These are phyloP conservation scores for Pristis pectinata DNA, from an alignment of 2,797 vertebrate genomes.

Conservation along the genomic window DNA sequence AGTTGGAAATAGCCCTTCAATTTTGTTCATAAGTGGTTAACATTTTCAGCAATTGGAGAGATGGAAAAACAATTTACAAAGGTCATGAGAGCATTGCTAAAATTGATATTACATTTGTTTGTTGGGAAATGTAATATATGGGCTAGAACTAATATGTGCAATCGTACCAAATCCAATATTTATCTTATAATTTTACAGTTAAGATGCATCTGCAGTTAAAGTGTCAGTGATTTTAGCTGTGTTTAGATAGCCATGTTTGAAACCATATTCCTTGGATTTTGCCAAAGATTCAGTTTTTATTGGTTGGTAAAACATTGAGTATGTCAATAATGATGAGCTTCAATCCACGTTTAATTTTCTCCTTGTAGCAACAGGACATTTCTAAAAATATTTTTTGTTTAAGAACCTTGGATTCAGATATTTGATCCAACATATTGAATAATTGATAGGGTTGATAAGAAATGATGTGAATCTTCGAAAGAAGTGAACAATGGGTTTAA, in stretches of 20 bases:
- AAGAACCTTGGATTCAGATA: background rate
- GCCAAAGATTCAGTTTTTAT: background rate
- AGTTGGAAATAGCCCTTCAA: background rate
- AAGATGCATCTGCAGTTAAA: constrained; percentile 1
- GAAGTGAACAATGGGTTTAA: background rate
- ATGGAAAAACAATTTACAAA: background rate
- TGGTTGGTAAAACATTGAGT: background rate
- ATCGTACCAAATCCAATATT: constrained; percentile 3
- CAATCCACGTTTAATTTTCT: background rate
- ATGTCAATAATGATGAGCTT: background rate
- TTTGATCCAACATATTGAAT: background rate
- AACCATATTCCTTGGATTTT: background rate
- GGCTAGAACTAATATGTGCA: background rate
- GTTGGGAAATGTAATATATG: constrained; percentile 7
- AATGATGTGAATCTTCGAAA: background rate
- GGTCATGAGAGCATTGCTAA: background rate
- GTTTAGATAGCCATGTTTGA: background rate
- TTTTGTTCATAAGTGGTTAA: background rate
- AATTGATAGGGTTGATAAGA: background rate
- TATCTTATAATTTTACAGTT: constrained; percentile 13
- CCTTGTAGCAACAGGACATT: background rate
- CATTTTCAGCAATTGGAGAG: background rate
- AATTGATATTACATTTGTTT: background rate
- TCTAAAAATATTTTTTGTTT: background rate
- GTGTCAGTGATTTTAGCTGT: background rate